phyloP scores from a whole-genome alignment of 2,888 invertebrate species.

The Tryphoninae sp. region DNA sequence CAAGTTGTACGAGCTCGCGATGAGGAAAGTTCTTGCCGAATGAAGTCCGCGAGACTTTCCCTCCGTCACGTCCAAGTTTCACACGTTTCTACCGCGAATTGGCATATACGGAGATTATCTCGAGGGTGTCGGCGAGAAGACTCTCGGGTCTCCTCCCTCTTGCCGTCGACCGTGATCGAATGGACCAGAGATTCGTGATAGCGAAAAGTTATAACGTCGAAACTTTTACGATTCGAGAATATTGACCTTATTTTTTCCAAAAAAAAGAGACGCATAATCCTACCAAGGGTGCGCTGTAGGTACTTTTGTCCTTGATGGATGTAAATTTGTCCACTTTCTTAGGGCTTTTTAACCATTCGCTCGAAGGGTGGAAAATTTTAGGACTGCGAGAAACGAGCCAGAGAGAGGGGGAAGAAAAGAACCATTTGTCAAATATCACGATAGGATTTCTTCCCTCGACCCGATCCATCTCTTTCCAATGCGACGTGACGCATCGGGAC shows the following conservation, averaged over 20 bases:
- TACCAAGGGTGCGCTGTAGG: not conserved
- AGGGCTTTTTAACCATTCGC: not conserved
- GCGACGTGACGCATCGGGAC: not conserved
- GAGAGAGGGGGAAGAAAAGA: constrained; percentile 14
- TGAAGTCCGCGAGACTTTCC: constrained; percentile 36
- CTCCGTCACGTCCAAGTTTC: constrained; percentile 39
- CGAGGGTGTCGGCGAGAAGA: not conserved
- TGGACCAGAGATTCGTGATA: constrained; percentile 4
- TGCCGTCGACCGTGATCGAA: not conserved
- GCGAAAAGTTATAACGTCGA: constrained; percentile 4
- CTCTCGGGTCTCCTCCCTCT: no score
- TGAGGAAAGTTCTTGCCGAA: constrained; percentile 36
- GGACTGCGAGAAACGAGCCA: not conserved
- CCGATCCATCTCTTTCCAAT: constrained; percentile 65
- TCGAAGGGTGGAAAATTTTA: not conserved
- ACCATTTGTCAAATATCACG: constrained; percentile 66
- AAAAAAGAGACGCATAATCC: not conserved
- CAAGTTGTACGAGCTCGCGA: constrained; percentile 41
- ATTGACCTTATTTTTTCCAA: not conserved
- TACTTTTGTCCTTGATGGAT: not conserved
- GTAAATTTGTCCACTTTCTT: not conserved
- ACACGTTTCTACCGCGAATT: not conserved
- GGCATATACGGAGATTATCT: constrained; percentile 7
- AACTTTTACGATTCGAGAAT: not conserved
- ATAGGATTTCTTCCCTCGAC: constrained; percentile 61